phyloP scores from a whole-genome alignment of 2,888 invertebrate species.

The Limnephilus lunatus region DNA sequence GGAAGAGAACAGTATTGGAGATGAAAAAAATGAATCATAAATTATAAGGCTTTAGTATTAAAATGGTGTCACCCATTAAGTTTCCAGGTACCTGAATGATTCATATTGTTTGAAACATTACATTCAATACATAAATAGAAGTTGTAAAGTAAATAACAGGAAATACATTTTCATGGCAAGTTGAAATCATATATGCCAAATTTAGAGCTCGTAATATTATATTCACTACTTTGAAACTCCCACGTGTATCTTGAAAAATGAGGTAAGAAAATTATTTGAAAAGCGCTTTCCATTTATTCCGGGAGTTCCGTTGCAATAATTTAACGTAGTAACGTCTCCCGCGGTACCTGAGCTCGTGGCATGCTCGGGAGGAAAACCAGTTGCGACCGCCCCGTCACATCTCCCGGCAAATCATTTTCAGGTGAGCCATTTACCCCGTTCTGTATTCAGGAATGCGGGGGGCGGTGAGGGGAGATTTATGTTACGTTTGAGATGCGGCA shows the following conservation, averaged over 20 bases:
- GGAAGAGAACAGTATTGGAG: not conserved
- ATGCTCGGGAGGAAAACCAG: slow-evolving; percentile 16
- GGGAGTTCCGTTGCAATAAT: slow-evolving; percentile 42
- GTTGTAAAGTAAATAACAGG: not conserved
- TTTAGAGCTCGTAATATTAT: not conserved
- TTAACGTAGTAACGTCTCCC: slow-evolving; percentile 30
- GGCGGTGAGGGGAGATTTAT: slow-evolving; percentile 34
- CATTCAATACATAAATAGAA: not conserved
- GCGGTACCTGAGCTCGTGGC: slow-evolving; percentile 11
- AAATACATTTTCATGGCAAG: not conserved
- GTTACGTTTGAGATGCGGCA: slow-evolving; percentile 49
- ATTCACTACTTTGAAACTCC: not conserved
- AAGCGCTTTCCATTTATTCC: slow-evolving; percentile 4
- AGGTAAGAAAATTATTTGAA: slow-evolving; percentile 15
- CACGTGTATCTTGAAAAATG: not conserved
- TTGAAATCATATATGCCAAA: not conserved
- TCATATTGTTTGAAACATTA: not conserved
- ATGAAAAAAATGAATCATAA: not conserved
- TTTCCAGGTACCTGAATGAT: not conserved
- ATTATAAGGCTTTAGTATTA: not conserved
- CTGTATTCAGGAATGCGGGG: slow-evolving; percentile 30
- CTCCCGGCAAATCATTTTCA: slow-evolving; percentile 49
- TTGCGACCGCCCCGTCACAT: slow-evolving; percentile 26
- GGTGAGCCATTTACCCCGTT: slow-evolving; percentile 51
- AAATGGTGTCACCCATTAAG: not conserved